Percentiles rank a stretch among this genome's conserved stretches.
Evolutionary conservation across 2,797 vertebrate genomes (phyloP).

Genomic region (Poecile montanus): DNA sequence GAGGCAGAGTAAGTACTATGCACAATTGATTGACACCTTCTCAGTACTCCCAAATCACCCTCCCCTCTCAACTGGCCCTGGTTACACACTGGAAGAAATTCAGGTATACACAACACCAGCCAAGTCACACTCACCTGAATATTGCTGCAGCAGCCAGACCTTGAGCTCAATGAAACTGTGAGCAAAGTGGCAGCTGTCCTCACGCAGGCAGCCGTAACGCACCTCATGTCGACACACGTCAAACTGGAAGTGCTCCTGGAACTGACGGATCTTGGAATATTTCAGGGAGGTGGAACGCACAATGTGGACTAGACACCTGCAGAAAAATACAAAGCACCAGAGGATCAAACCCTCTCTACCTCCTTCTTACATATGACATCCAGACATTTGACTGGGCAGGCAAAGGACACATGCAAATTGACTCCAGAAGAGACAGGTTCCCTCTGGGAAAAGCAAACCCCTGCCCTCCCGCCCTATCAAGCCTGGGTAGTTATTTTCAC

Average conservation of each 20-base stretch:
- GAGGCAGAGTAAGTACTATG: not conserved
- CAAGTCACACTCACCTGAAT: conserved; percentile 83
- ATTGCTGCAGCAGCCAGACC: conserved; percentile 97
- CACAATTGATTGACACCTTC: not conserved
- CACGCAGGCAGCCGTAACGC: conserved; percentile 94
- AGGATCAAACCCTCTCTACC: not conserved
- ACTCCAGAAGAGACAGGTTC: not conserved
- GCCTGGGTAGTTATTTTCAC: not conserved
- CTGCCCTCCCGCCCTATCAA: not conserved
- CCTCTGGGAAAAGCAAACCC: not conserved
- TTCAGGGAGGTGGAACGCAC: conserved; percentile 94
- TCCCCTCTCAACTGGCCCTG: not conserved
- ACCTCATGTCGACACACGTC: conserved; percentile 96
- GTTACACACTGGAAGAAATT: not conserved
- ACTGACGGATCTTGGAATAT: conserved; percentile 95
- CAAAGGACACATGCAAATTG: not conserved
- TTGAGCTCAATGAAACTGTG: conserved; percentile 98
- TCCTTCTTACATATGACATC: not conserved
- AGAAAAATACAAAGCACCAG: not conserved
- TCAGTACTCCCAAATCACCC: not conserved
- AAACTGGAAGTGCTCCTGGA: conserved; percentile 97
- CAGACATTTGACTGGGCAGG: not conserved
- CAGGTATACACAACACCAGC: not conserved
- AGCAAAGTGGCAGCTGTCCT: conserved; percentile 98
- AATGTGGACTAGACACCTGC: conserved; percentile 97